Evolutionary conservation across 2,113 vertebrate genomes (phyloP).

Genomic region (Indri indri): DNA sequence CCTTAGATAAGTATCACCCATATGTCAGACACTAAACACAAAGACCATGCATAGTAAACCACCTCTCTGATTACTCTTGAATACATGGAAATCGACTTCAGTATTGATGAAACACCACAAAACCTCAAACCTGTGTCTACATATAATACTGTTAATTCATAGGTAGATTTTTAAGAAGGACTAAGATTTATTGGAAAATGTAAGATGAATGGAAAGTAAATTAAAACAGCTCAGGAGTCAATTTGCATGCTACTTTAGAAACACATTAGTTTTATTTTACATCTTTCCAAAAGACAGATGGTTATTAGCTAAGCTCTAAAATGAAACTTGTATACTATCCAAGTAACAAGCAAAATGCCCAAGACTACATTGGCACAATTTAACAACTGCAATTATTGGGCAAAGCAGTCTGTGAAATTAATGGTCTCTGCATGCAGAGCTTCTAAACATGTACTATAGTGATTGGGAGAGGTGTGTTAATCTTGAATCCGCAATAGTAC

Average conservation of each 20-base stretch:
- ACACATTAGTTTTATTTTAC: slow-evolving; percentile 47
- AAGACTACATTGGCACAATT: slow-evolving; percentile 42
- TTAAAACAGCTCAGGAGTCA: not conserved
- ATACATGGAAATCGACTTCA: not conserved
- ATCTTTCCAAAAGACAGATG: slow-evolving; percentile 24
- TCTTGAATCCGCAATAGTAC: not conserved
- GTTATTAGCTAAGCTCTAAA: slow-evolving; percentile 51
- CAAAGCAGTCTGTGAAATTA: slow-evolving; percentile 46
- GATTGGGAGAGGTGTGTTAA: not conserved
- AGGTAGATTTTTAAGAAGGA: slow-evolving; percentile 10
- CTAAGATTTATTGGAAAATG: not conserved
- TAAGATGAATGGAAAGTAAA: slow-evolving; percentile 1
- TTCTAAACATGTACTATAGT: not conserved
- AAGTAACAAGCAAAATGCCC: slow-evolving; percentile 36
- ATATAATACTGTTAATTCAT: not conserved
- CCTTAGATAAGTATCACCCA: not conserved
- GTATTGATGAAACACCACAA: not conserved
- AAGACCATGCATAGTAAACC: not conserved
- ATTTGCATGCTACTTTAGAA: not conserved
- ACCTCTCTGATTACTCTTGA: not conserved
- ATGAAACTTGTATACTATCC: slow-evolving; percentile 29
- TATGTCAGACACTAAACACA: not conserved
- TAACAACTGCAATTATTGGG: slow-evolving; percentile 45
- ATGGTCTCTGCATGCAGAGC: not conserved
- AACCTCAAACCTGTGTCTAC: not conserved